Percentiles rank a stretch among this genome's conserved stretches.
phyloP scores from a whole-genome alignment of 2,797 vertebrate genomes.

The Apogon talboti region DNA sequence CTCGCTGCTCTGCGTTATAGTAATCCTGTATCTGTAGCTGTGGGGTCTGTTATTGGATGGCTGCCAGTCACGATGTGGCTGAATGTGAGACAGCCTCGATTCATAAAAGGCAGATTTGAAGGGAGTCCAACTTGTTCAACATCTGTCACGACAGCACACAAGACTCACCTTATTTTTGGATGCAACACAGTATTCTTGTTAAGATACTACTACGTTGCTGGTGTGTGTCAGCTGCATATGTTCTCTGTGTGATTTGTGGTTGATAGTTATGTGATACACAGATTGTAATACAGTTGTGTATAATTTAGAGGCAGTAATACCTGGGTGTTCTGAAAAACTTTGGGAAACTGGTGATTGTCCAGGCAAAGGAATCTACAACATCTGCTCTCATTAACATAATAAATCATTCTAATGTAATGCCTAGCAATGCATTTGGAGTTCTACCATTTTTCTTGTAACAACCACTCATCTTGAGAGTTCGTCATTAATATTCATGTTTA shows the following conservation, averaged over 20 bases:
- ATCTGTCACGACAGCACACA: not conserved
- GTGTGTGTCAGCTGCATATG: too few species aligned
- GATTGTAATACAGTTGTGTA: too few species aligned
- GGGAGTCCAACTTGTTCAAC: slow-evolving; percentile 6
- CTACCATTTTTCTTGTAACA: slow-evolving; percentile 35
- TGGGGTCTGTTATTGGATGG: slow-evolving; percentile 51
- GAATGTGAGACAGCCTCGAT: slow-evolving; percentile 29
- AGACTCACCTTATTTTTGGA: not conserved
- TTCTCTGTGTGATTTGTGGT: too few species aligned
- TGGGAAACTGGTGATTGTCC: too few species aligned
- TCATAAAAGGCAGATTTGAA: slow-evolving; percentile 4
- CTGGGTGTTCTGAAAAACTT: too few species aligned
- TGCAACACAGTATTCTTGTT: not conserved
- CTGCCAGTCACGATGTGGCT: slow-evolving; percentile 41
- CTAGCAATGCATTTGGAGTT: not conserved
- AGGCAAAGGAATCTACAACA: too few species aligned
- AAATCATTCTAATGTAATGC: slow-evolving; percentile 5
- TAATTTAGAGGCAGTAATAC: too few species aligned
- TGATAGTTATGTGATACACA: too few species aligned
- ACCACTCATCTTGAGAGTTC: slow-evolving; percentile 30
- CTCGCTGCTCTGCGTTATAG: slow-evolving; percentile 35
- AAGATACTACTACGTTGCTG: too few species aligned
- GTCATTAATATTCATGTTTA: slow-evolving; percentile 68
- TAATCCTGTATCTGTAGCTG: slow-evolving; percentile 49
- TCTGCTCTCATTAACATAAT: slow-evolving; percentile 3